Evolutionary conservation across 2,888 invertebrate genomes (phyloP).

Genomic region (Heliconius ethilla): DNA sequence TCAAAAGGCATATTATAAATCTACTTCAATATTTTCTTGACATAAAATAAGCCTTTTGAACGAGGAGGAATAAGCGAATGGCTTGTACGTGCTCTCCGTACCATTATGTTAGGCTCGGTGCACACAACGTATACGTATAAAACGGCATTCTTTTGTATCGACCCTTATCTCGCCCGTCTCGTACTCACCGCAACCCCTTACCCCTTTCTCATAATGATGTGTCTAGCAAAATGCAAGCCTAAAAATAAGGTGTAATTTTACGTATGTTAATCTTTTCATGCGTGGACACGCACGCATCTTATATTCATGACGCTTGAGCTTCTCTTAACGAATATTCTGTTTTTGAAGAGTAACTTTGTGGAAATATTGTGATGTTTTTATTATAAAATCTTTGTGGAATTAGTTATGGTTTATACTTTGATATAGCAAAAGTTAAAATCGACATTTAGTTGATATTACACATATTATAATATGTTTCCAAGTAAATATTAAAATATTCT

Average conservation of each 20-base stretch:
- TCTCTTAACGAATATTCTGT: conserved; percentile 12
- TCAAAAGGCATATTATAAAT: conserved; percentile 49
- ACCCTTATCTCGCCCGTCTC: conserved; percentile 50
- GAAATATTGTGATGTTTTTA: conserved; percentile 15
- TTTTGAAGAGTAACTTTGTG: conserved; percentile 18
- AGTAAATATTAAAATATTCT: not conserved
- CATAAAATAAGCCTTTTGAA: conserved; percentile 49
- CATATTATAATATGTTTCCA: not conserved
- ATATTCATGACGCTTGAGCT: conserved; percentile 24
- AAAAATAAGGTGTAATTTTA: conserved; percentile 63
- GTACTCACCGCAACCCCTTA: conserved; percentile 60
- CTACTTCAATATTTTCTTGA: conserved; percentile 48
- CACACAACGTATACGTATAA: conserved; percentile 47
- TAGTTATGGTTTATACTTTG: not conserved
- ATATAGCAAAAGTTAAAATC: not conserved
- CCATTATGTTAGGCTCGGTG: conserved; percentile 49
- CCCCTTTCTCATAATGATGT: conserved; percentile 74
- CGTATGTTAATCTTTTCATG: conserved; percentile 33
- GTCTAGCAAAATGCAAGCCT: conserved; percentile 72
- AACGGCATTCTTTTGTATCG: conserved; percentile 47
- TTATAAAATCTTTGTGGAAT: not conserved
- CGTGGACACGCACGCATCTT: conserved; percentile 33
- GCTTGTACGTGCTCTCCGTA: conserved; percentile 50
- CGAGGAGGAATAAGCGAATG: conserved; percentile 50
- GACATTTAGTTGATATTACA: not conserved